Base-by-base conservation (phyloP, 2,113 vertebrate species). In the Chelonoidis abingdonii region DNA sequence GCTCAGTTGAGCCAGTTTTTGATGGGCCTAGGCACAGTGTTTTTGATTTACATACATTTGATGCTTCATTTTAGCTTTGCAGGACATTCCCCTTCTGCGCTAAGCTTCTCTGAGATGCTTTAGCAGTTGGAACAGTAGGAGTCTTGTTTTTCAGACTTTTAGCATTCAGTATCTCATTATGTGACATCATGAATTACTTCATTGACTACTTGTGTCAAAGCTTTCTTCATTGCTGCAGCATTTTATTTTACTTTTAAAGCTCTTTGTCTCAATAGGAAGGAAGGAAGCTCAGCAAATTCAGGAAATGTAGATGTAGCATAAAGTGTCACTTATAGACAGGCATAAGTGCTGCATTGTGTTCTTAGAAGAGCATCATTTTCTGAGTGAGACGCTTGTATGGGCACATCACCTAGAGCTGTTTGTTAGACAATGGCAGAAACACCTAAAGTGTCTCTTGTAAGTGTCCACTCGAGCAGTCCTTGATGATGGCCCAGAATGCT, bases 301-400 rank as follows among this genome's bases (percentile, higher is more conserved):
- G 83, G 80, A 88, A 83, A 12, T 6, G 1, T 0, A 0, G 35
- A 0, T 72, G 1, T 80, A 16, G 79, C 25, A 41, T 85, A 38
- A 29, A 10, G 7, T 54, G 5, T 86, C 90, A 87, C n/a, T 86
- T 54, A 5, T 21, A 53, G 90, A 44, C 41, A 84, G 19, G 10
- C 0, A 0, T 25, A 0, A 13, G 65, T 1, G 75, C 90, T 5
- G 59, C 92, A 59, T 14, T 5, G 47, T 59, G 5, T 3, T 0
- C 3, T 44, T 79, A 78, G 38, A 75, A 44, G 21, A 78, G 41
- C 13, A 78, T 47, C 22, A 27, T 47, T 47, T 47, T 11, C 75
- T 27, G 38, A 44, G 12, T 25, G 24, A 78, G 24, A 78, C 7
- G 14, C 78, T 84, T 72, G 5, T 16, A 31, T 6, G 2, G 7